These are phyloP conservation scores for Paragorgia papillata DNA, from an alignment of 92 coral and sea anemone genomes.

Conservation along the genomic window DNA sequence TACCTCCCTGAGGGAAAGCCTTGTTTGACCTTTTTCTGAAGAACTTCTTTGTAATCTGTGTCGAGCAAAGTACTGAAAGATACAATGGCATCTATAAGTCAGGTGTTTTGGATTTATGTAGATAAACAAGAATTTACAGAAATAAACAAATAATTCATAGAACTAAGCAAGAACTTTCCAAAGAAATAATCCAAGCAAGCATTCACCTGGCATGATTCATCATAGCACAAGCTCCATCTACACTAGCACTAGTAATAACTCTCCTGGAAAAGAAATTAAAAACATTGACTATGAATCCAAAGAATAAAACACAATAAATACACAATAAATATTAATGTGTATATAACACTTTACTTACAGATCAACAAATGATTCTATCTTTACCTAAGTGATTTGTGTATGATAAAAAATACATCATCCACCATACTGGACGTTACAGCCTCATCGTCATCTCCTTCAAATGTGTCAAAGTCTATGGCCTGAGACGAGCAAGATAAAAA, in stretches of 20 bases:
- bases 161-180: too few relatives aligned
- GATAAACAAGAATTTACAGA: neutral
- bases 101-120: too few relatives aligned
- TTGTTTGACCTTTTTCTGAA: slow-evolving; percentile 72
- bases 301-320: neutral
- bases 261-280: slow-evolving; percentile 55
- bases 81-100: neutral
- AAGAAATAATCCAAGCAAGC: too few relatives aligned
- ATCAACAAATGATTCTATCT: too few relatives aligned
- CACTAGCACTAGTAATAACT: slow-evolving; percentile 89
- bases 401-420: slow-evolving; percentile 95
- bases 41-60: slow-evolving; percentile 84
- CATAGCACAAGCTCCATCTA: slow-evolving; percentile 99
- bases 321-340: too few relatives aligned
- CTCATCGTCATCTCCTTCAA: slow-evolving; percentile 80
- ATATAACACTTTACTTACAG: too few relatives aligned
- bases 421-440: slow-evolving; percentile 98
- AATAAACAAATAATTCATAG: slow-evolving; percentile 1
- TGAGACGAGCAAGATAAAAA: slow-evolving; percentile 3
- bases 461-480: slow-evolving; percentile 90
- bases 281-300: neutral
- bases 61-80: slow-evolving; percentile 76
- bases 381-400: slow-evolving; percentile 90
- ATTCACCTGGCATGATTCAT: slow-evolving; percentile 91
- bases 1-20: slow-evolving; percentile 98